Evolutionary conservation across 2,888 invertebrate genomes (phyloP).

Genomic region (Slavum lentiscoides): DNA sequence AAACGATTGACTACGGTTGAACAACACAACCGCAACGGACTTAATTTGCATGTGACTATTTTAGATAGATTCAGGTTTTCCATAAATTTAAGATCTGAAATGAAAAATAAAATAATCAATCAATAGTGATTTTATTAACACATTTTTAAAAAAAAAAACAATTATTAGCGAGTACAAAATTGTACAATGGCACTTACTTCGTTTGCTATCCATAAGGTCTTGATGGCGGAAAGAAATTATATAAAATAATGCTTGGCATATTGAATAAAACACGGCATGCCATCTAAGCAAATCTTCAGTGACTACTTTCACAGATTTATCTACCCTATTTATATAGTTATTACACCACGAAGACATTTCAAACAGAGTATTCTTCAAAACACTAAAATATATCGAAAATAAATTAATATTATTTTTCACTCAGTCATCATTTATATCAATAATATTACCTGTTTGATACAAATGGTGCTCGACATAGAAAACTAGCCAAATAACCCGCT

Average conservation of each 20-base stretch:
- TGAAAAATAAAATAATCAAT: constrained; percentile 47
- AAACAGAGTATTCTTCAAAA: constrained; percentile 68
- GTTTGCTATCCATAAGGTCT: constrained; percentile 75
- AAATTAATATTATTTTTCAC: background rate
- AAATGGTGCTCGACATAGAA: constrained; percentile 71
- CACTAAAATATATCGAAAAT: constrained; percentile 60
- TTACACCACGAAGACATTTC: constrained; percentile 84
- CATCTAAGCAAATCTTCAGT: constrained; percentile 51
- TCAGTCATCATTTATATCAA: background rate
- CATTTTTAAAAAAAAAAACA: background rate
- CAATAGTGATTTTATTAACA: background rate
- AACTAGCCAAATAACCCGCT: constrained; percentile 75
- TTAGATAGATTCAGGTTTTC: constrained; percentile 82
- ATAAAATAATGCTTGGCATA: constrained; percentile 92
- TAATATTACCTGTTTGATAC: constrained; percentile 65
- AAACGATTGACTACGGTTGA: constrained; percentile 78
- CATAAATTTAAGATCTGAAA: constrained; percentile 77
- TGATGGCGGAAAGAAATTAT: constrained; percentile 88
- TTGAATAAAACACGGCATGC: constrained; percentile 87
- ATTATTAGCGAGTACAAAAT: background rate
- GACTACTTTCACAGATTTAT: constrained; percentile 61
- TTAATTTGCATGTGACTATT: constrained; percentile 81
- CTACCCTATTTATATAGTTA: constrained; percentile 74
- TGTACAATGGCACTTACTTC: constrained; percentile 67
- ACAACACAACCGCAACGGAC: constrained; percentile 83